Evolutionary conservation across 2,113 vertebrate genomes (phyloP).

Genomic region (Cinclus mexicanus): DNA sequence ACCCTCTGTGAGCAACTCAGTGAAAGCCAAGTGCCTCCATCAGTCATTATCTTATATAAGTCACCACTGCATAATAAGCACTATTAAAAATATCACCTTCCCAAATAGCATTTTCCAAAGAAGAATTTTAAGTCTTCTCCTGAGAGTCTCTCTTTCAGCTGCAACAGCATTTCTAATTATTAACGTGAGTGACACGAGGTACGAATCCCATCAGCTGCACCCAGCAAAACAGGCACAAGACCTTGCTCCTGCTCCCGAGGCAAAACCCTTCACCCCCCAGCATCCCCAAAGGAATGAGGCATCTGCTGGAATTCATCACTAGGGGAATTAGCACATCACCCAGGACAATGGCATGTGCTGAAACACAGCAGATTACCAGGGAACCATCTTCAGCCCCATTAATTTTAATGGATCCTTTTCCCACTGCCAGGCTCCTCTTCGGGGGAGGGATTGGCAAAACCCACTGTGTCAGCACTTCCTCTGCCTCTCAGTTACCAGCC

Average conservation of each 20-base stretch:
- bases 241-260: background rate
- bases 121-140: background rate
- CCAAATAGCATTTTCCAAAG: background rate
- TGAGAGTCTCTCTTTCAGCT: background rate
- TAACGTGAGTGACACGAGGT: background rate
- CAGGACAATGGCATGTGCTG: background rate
- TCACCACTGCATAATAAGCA: background rate
- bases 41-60: background rate
- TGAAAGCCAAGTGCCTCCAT: background rate
- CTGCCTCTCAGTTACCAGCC: rapidly evolving
- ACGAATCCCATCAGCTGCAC: background rate
- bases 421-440: background rate
- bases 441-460: background rate
- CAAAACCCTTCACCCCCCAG: background rate
- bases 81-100: background rate
- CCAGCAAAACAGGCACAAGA: background rate
- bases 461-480: background rate
- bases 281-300: background rate
- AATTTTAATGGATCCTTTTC: background rate
- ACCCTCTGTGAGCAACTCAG: background rate
- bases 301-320: background rate
- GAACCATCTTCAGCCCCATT: background rate
- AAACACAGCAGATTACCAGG: background rate
- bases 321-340: background rate
- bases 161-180: background rate